Evolutionary conservation across 2,888 invertebrate species (phyloP), one percentile per base, ranked within the genome.

Genomic region (Mimumesa dahlbomi): DNA sequence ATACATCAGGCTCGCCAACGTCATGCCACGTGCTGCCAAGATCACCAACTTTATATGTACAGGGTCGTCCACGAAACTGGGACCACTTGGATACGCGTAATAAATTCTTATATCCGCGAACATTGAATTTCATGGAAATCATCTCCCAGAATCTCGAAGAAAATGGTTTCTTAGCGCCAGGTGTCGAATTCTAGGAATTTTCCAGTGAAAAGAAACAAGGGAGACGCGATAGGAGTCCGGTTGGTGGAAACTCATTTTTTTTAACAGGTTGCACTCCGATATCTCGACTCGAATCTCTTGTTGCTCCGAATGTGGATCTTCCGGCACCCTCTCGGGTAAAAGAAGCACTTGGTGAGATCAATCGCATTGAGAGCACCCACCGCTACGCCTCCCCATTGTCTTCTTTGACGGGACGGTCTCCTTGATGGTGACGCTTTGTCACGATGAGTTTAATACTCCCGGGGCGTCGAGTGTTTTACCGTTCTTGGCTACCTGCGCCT

Each of bases 261-360:
- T 49, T 53, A 66, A 66, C 49, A 61, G 61, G 61, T 62, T 70
- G 54, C 65, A 48, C 16, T n/a, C 31, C 53, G 52, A 58, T 76
- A 79, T 66, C 68, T 76, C 65, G 66, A 40, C 61, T 70, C 73
- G 73, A 81, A 82, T 81, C 82, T 84, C 73, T 65, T 75, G 77
- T 82, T 80, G 79, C 74, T 77, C 57, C 64, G 58, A 79, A 81
- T 70, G 77, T 76, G 71, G 75, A 75, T 82, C 76, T 77, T 72
- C 59, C 65, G 50, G 59, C 31, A 69, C 58, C 43, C 64, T 64
- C 57, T 69, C 40, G n/a, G 53, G 59, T 50, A 68, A 78, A 56
- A 77, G 70, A 71, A 77, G 58, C 72, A 69, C 81, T 72, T 50
- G 74, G 65, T 64, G 69, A 81, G 82, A 87, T 86, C 84, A 85